Conservation (phyloP, 2,113 vertebrate genomes). For the Ptychochromis oligacanthus region DNA sequence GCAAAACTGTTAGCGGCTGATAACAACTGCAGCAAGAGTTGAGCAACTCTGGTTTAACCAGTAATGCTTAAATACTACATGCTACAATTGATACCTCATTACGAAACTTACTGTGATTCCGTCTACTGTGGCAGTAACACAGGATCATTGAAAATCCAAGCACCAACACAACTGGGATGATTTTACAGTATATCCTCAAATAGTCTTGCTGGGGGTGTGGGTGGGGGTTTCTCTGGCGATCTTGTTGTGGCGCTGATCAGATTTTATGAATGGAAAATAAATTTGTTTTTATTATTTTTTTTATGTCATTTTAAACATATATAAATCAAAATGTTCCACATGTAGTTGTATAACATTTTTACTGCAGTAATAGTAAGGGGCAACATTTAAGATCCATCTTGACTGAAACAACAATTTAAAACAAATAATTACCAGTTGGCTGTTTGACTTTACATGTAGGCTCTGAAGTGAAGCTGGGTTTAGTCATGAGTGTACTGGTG, state of each 20-base stretch:
- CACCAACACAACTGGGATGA: neutral
- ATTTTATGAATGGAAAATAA: no score
- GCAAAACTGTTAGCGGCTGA: neutral
- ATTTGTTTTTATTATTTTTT: neutral
- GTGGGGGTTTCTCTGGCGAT: no score
- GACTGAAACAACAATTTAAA: neutral
- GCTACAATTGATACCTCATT: fast-evolving
- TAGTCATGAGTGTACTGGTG: neutral
- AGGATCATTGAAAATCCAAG: constrained; percentile 16
- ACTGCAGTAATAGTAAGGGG: neutral
- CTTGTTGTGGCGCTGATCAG: no score
- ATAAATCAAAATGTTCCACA: fast-evolving
- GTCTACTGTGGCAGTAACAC: neutral
- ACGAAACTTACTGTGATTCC: neutral
- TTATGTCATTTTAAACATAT: neutral
- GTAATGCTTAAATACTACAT: neutral
- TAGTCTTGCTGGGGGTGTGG: no score
- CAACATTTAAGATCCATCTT: fast-evolving
- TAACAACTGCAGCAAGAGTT: neutral
- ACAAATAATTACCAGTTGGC: neutral
- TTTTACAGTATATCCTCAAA: neutral
- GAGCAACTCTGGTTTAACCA: neutral
- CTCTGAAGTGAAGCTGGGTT: fast-evolving
- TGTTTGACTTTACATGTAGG: neutral
- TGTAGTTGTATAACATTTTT: neutral